Evolutionary conservation across 2,888 invertebrate species (phyloP).

Genomic region (Eupithecia pulchellata): DNA sequence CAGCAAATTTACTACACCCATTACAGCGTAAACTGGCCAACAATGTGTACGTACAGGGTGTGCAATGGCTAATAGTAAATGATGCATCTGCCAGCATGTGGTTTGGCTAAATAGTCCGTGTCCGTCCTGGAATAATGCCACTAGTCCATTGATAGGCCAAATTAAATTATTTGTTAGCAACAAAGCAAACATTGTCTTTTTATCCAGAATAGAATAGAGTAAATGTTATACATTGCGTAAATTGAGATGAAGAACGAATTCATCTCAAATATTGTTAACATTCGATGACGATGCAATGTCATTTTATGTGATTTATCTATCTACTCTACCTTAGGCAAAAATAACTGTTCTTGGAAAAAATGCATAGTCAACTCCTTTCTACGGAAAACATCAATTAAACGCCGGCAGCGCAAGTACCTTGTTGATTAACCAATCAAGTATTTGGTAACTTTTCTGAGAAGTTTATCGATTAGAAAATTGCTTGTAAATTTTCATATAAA

Average conservation of each 20-base stretch:
- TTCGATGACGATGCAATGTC: too few relatives aligned
- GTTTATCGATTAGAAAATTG: background rate
- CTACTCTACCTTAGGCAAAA: too few relatives aligned
- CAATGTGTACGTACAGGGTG: constrained; percentile 6
- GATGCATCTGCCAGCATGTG: constrained; percentile 26
- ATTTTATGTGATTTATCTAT: too few relatives aligned
- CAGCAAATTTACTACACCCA: background rate
- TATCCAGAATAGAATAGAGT: too few relatives aligned
- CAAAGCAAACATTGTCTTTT: background rate
- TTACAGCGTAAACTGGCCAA: constrained; percentile 6
- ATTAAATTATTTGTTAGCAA: background rate
- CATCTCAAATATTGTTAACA: too few relatives aligned
- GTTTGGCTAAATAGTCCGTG: constrained; percentile 9
- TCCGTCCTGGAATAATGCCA: constrained; percentile 10
- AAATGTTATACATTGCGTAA: too few relatives aligned
- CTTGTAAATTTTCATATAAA: background rate
- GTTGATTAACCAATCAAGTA: background rate
- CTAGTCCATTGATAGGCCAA: background rate
- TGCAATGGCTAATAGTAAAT: constrained; percentile 25
- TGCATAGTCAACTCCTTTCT: background rate
- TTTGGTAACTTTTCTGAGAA: background rate
- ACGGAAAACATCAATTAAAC: background rate
- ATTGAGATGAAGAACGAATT: too few relatives aligned
- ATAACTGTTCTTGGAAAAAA: too few relatives aligned
- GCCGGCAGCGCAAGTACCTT: background rate